Percentiles rank a stretch among this genome's conserved stretches.
phyloP scores from a whole-genome alignment of 2,113 vertebrate species.

The Siphamia tubifer region DNA sequence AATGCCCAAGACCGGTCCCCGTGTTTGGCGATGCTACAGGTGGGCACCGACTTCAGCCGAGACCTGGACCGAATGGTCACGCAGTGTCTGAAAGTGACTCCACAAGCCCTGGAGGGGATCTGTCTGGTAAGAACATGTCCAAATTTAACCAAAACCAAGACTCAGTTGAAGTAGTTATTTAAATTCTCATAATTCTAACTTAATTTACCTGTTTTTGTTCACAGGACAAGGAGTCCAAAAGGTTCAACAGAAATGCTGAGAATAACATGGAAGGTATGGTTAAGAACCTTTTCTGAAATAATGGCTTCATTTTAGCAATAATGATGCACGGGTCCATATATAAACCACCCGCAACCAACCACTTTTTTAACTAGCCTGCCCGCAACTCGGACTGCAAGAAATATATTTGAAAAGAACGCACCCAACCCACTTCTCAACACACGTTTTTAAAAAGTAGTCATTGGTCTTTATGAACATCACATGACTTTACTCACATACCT shows the following conservation, averaged over 20 bases:
- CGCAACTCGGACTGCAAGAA: too few relatives aligned
- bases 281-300: background rate
- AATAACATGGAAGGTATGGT: slow-evolving; percentile 73
- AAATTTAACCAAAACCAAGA: too few relatives aligned
- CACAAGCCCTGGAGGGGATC: slow-evolving; percentile 80
- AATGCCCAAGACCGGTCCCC: slow-evolving; percentile 83
- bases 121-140: slow-evolving; percentile 73
- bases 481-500: too few relatives aligned
- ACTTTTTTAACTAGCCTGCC: too few relatives aligned
- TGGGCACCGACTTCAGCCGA: slow-evolving; percentile 78
- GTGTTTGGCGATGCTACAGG: slow-evolving; percentile 87
- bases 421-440: too few relatives aligned
- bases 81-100: slow-evolving; percentile 81
- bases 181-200: background rate
- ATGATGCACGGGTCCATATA: too few relatives aligned
- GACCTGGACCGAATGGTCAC: slow-evolving; percentile 82
- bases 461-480: too few relatives aligned
- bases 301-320: too few relatives aligned
- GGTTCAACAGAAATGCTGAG: slow-evolving; percentile 68
- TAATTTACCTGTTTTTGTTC: background rate
- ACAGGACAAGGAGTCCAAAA: slow-evolving; percentile 82
- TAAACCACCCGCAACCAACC: too few relatives aligned
- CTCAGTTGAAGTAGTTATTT: too few relatives aligned
- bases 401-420: too few relatives aligned
- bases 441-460: too few relatives aligned